These are phyloP conservation scores for Seira ritae DNA, from an alignment of 2,888 invertebrate genomes.

Conservation along the genomic window DNA sequence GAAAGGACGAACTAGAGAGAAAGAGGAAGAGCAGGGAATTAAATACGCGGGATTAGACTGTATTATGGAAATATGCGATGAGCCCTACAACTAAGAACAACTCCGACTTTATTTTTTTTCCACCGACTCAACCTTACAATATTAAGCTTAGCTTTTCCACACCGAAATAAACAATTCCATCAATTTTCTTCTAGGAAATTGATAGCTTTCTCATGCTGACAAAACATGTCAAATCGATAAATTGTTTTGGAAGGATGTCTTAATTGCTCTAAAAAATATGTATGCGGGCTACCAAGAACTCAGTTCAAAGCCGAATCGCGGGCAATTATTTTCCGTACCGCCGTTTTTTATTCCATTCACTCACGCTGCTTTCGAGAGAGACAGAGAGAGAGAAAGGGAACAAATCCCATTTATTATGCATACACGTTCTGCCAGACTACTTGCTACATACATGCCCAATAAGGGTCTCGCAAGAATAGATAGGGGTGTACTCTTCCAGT, in stretches of 20 bases:
- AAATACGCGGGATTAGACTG: background rate
- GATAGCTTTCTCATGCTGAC: slow-evolving; percentile 15
- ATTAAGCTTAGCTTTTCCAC: background rate
- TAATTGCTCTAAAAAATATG: slow-evolving; percentile 8
- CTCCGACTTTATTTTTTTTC: background rate
- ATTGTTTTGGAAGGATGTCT: slow-evolving; percentile 20
- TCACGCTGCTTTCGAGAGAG: no score
- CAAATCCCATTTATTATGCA: background rate
- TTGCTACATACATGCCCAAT: background rate
- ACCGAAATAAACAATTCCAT: background rate
- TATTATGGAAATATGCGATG: slow-evolving; percentile 4
- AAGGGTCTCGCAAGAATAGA: background rate
- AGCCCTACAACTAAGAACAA: background rate
- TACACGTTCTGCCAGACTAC: background rate
- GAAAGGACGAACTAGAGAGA: background rate
- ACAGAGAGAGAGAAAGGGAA: no score
- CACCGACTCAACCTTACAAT: background rate
- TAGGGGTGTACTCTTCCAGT: no score
- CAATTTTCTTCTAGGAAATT: background rate
- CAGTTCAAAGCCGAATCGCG: background rate
- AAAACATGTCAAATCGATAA: slow-evolving; percentile 18
- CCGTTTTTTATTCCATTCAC: no score
- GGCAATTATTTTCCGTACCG: slow-evolving; percentile 18
- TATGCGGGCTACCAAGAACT: no score
- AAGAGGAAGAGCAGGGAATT: background rate